Conservation (phyloP, 2,888 invertebrate genomes). For the Melinaea marsaeus region DNA sequence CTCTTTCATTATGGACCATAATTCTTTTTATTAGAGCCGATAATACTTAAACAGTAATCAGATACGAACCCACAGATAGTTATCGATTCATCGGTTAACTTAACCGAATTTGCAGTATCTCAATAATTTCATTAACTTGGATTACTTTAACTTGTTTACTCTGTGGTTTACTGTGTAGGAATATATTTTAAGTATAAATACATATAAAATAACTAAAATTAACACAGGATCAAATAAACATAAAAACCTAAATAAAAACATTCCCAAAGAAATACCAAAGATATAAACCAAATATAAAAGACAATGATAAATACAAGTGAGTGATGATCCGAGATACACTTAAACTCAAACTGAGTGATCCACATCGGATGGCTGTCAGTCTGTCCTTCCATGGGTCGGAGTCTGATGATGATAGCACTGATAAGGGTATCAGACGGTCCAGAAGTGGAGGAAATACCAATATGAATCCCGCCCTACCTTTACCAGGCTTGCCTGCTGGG, state of each 20-base stretch:
- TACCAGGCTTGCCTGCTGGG: not conserved
- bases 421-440: constrained; percentile 50
- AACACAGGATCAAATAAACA: not conserved
- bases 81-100: constrained; percentile 33
- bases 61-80: constrained; percentile 27
- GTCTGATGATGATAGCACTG: constrained; percentile 65
- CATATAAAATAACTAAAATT: not conserved
- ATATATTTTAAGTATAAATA: too few species aligned
- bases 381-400: constrained; percentile 64
- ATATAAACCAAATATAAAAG: constrained; percentile 26
- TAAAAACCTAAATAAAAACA: constrained; percentile 18
- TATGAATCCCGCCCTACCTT: constrained; percentile 42
- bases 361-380: constrained; percentile 54
- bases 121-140: not conserved
- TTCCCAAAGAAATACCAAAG: constrained; percentile 37
- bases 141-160: not conserved
- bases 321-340: constrained; percentile 69
- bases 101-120: constrained; percentile 17
- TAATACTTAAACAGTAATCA: constrained; percentile 23
- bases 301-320: constrained; percentile 34
- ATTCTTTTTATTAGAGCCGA: constrained; percentile 11
- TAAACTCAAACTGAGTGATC: constrained; percentile 69
- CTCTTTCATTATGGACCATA: constrained; percentile 17
- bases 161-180: not conserved
- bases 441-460: constrained; percentile 49